Conservation (phyloP, 2,888 invertebrate species). For the Thymelicus lineola region DNA sequence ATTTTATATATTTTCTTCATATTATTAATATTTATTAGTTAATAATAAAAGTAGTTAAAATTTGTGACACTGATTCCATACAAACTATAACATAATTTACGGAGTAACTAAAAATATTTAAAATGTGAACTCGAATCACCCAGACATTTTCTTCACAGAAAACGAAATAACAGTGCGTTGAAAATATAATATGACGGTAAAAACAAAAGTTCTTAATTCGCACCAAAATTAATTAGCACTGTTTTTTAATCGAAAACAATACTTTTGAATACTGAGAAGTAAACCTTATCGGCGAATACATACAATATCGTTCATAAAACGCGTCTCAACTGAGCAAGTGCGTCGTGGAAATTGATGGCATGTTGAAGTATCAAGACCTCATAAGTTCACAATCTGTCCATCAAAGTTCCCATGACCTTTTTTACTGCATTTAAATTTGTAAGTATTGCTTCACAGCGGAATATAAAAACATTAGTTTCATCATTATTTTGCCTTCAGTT, state of each 20-base stretch:
- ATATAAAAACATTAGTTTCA: neutral
- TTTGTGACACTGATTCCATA: neutral
- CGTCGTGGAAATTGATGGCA: neutral
- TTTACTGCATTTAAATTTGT: neutral
- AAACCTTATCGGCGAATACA: too few relatives aligned
- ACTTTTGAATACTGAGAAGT: too few relatives aligned
- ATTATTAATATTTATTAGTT: neutral
- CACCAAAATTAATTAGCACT: neutral
- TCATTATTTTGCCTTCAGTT: slow-evolving; percentile 13
- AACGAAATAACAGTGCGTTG: neutral
- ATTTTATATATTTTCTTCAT: neutral
- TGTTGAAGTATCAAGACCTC: neutral
- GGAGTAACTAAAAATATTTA: neutral
- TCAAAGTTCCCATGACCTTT: neutral
- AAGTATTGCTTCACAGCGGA: slow-evolving; percentile 2
- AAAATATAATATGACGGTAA: neutral
- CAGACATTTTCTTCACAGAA: neutral
- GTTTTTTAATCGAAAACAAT: neutral
- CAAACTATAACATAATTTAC: neutral
- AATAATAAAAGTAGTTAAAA: neutral
- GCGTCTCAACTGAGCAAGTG: neutral
- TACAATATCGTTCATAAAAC: too few relatives aligned
- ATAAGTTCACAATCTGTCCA: neutral
- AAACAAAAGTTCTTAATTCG: neutral
- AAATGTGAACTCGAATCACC: neutral